Percentiles rank a stretch among this genome's conserved stretches.
phyloP scores from a whole-genome alignment of 30 jellyfish, hydroid and myxozoan species.

The Rhopilema esculentum region DNA sequence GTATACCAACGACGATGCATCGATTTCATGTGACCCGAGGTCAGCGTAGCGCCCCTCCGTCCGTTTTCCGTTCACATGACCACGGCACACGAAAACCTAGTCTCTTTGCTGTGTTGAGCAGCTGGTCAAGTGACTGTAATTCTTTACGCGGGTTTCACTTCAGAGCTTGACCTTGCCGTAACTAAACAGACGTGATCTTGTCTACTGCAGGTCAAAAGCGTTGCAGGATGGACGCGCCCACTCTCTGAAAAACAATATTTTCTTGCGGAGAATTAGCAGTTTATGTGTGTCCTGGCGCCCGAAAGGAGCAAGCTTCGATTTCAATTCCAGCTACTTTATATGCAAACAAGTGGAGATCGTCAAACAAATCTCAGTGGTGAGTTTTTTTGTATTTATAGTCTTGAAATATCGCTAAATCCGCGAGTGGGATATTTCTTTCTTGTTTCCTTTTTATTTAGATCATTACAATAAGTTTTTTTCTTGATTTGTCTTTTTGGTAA shows the following conservation, averaged over 20 bases:
- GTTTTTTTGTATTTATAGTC: too few relatives aligned
- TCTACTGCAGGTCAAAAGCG: neutral
- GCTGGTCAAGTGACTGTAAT: slow-evolving; percentile 2
- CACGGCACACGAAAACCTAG: slow-evolving; percentile 50
- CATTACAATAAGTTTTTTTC: too few relatives aligned
- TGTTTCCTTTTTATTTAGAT: too few relatives aligned
- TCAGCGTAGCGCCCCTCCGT: slow-evolving; percentile 10
- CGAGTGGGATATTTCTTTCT: too few relatives aligned
- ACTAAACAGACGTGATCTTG: neutral
- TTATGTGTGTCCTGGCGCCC: neutral
- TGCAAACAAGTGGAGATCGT: too few relatives aligned
- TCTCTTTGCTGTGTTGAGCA: slow-evolving; percentile 20
- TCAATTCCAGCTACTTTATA: too few relatives aligned
- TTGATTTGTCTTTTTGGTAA: too few relatives aligned
- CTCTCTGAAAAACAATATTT: neutral
- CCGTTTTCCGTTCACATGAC: slow-evolving; percentile 28
- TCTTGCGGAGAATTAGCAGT: neutral
- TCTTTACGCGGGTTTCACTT: neutral
- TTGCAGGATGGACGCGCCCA: neutral
- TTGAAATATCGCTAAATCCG: too few relatives aligned
- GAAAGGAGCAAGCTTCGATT: neutral
- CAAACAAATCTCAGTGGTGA: too few relatives aligned
- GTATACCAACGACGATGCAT: neutral
- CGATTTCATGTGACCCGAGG: slow-evolving; percentile 41
- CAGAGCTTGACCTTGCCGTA: neutral